Conservation (phyloP, 2,797 vertebrate species). For the Sebastolobus alascanus region DNA sequence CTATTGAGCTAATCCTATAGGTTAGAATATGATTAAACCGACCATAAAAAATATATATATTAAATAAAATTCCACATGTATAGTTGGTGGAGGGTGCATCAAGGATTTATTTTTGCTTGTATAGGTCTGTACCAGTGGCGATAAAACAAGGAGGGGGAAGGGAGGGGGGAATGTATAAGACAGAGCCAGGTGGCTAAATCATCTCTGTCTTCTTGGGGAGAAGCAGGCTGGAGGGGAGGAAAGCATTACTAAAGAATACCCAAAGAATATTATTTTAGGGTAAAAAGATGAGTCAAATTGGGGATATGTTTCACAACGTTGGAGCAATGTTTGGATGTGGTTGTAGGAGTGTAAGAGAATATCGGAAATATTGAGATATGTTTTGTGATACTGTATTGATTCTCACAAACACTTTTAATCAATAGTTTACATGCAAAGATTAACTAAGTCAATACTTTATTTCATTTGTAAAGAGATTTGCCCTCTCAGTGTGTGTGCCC, state of each 20-base stretch:
- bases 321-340: not conserved
- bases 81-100: not conserved
- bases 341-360: too few species aligned
- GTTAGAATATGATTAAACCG: slow-evolving; percentile 19
- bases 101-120: slow-evolving; percentile 36
- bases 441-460: too few species aligned
- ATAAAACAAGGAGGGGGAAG: slow-evolving; percentile 37
- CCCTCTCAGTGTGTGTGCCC: too few species aligned
- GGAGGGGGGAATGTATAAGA: slow-evolving; percentile 3
- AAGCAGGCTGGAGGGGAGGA: slow-evolving; percentile 8
- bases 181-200: slow-evolving; percentile 39
- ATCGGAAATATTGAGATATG: too few species aligned
- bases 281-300: slow-evolving; percentile 12
- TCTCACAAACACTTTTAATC: too few species aligned
- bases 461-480: too few species aligned
- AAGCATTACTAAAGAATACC: not conserved
- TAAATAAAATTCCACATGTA: slow-evolving; percentile 10
- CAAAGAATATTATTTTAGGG: not conserved
- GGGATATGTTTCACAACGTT: not conserved
- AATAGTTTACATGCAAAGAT: too few species aligned
- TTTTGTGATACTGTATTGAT: too few species aligned
- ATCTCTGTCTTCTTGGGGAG: slow-evolving; percentile 24
- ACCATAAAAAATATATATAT: not conserved
- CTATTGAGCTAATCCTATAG: not conserved
- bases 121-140: slow-evolving; percentile 6